Conservation (phyloP, 1,140 invertebrate genomes). For the Heterodera schachtii region DNA sequence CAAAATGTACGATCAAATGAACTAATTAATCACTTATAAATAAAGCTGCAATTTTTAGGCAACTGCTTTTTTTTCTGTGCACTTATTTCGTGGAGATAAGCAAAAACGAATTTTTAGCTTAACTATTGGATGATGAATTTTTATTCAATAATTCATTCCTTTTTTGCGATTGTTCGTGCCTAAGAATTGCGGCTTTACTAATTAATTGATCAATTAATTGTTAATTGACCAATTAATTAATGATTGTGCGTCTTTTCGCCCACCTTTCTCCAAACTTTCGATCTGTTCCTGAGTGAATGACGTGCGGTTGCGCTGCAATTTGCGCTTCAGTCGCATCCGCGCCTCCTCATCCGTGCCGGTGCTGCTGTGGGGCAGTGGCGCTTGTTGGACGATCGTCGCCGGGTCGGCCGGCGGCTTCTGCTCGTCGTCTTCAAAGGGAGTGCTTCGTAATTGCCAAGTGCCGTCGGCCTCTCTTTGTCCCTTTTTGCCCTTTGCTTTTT, state of each 20-base stretch:
- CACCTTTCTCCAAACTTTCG: conserved; percentile 98
- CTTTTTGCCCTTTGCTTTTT: not conserved
- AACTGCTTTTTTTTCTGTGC: no score
- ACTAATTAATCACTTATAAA: not conserved
- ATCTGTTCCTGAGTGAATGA: conserved; percentile 99
- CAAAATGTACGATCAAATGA: no score
- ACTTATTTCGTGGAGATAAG: no score
- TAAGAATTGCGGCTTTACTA: no score
- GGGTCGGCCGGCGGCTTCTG: conserved; percentile 57
- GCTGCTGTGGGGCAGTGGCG: conserved; percentile 14
- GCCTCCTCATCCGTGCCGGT: conserved; percentile 64
- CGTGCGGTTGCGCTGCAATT: conserved; percentile 95
- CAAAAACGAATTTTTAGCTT: no score
- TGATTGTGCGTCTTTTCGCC: conserved; percentile 26
- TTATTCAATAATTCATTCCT: no score
- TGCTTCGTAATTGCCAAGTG: not conserved
- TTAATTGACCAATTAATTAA: conserved; percentile 22
- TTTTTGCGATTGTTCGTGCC: no score
- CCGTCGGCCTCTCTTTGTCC: no score
- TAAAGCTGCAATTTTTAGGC: conserved; percentile 3
- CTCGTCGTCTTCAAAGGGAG: conserved; percentile 57
- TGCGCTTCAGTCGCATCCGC: conserved; percentile 83
- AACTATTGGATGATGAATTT: no score
- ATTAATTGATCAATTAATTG: not conserved
- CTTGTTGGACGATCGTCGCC: conserved; percentile 10